Evolutionary conservation across 2,113 vertebrate species (phyloP).

Genomic region (Patagioenas fasciata): DNA sequence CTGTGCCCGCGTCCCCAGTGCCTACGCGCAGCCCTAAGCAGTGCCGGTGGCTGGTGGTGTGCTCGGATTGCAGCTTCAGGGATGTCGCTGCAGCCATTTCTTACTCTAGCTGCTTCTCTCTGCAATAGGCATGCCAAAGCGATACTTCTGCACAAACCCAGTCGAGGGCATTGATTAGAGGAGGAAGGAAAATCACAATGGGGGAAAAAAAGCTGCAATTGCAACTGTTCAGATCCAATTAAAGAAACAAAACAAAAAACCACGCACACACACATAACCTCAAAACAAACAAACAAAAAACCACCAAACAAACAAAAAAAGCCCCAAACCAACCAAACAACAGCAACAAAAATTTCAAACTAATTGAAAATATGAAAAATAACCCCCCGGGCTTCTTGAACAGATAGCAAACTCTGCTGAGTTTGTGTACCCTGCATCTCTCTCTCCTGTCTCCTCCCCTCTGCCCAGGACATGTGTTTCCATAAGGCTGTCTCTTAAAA

Average conservation of each 20-base stretch:
- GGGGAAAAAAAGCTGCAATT: neutral
- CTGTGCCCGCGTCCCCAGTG: neutral
- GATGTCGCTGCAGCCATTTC: neutral
- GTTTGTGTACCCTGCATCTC: neutral
- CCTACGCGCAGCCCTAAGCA: neutral
- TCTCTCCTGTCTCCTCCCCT: neutral
- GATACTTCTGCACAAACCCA: slow-evolving; percentile 16
- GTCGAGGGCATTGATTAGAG: fast-evolving
- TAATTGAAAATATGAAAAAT: neutral
- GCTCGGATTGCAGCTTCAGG: neutral
- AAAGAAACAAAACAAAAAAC: neutral
- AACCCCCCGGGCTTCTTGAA: neutral
- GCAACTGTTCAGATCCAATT: neutral
- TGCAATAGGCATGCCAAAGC: neutral
- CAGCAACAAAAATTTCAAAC: no score
- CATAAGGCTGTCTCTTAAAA: neutral
- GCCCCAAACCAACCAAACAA: no score
- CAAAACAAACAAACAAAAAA: no score
- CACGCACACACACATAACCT: neutral
- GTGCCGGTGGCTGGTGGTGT: neutral
- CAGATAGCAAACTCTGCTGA: neutral
- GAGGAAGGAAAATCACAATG: neutral
- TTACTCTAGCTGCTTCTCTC: neutral
- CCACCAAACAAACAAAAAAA: no score
- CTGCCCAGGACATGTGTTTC: neutral